Evolutionary conservation across 1,140 invertebrate genomes (phyloP).

Genomic region (Magallana angulata): DNA sequence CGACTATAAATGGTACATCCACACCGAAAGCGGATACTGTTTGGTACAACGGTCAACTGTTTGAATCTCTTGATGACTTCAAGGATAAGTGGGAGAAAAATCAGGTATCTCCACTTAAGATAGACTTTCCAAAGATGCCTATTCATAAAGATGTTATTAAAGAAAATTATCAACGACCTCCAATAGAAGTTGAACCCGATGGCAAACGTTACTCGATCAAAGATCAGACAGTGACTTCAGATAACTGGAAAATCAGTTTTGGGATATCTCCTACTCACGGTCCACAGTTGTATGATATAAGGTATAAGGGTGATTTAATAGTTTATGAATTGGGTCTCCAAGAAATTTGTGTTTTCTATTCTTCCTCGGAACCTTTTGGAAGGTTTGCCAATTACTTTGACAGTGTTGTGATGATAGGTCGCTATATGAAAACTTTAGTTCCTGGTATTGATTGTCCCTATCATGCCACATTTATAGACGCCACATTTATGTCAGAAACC

Average conservation of each 20-base stretch:
- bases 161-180: slow-evolving; percentile 52
- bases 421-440: slow-evolving; percentile 45
- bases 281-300: slow-evolving; percentile 66
- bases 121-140: slow-evolving; percentile 56
- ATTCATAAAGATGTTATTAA: slow-evolving; percentile 54
- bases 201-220: slow-evolving; percentile 69
- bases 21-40: slow-evolving; percentile 58
- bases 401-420: slow-evolving; percentile 56
- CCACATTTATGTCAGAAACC: neutral
- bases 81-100: slow-evolving; percentile 50
- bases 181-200: slow-evolving; percentile 65
- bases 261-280: slow-evolving; percentile 66
- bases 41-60: slow-evolving; percentile 61
- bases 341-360: slow-evolving; percentile 65
- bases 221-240: slow-evolving; percentile 64
- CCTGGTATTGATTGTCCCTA: slow-evolving; percentile 66
- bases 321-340: slow-evolving; percentile 66
- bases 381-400: slow-evolving; percentile 62
- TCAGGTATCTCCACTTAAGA: slow-evolving; percentile 50
- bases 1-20: slow-evolving; percentile 47
- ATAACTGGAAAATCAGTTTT: slow-evolving; percentile 70
- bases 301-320: slow-evolving; percentile 62
- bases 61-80: slow-evolving; percentile 58
- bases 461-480: slow-evolving; percentile 60
- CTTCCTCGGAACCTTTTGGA: slow-evolving; percentile 53